Conservation (phyloP, 2,113 vertebrate genomes). For the Micronycteris hirsuta region DNA sequence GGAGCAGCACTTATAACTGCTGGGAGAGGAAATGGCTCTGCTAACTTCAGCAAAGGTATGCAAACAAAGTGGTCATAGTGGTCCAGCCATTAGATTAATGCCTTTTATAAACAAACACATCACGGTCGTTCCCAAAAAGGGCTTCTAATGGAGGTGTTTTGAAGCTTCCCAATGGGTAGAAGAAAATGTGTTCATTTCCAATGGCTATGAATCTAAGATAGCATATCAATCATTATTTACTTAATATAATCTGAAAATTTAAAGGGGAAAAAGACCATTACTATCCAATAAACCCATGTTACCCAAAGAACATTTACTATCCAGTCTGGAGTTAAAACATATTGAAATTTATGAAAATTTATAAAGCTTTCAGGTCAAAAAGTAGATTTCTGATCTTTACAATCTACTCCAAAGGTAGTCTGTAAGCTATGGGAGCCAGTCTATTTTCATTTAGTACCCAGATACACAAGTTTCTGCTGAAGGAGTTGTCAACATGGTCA, state of each 20-base stretch:
- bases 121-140: not conserved
- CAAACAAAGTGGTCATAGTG: not conserved
- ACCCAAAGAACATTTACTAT: not conserved
- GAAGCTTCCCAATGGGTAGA: not conserved
- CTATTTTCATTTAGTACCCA: not conserved
- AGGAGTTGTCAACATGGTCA: not conserved
- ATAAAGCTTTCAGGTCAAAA: slow-evolving; percentile 6
- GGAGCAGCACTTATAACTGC: not conserved
- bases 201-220: not conserved
- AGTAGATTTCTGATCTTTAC: not conserved
- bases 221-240: not conserved
- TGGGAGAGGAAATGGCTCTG: not conserved
- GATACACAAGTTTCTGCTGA: not conserved
- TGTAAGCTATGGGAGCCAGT: not conserved
- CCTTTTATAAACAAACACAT: not conserved
- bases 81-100: not conserved
- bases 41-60: not conserved
- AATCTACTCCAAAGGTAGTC: not conserved
- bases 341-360: not conserved
- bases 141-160: not conserved
- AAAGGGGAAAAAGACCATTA: not conserved
- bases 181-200: not conserved
- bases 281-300: not conserved
- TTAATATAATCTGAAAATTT: not conserved
- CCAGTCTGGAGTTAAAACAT: not conserved